These are phyloP conservation scores for Porites lutea DNA, from an alignment of 64 coral and sea anemone species.

Conservation along the genomic window DNA sequence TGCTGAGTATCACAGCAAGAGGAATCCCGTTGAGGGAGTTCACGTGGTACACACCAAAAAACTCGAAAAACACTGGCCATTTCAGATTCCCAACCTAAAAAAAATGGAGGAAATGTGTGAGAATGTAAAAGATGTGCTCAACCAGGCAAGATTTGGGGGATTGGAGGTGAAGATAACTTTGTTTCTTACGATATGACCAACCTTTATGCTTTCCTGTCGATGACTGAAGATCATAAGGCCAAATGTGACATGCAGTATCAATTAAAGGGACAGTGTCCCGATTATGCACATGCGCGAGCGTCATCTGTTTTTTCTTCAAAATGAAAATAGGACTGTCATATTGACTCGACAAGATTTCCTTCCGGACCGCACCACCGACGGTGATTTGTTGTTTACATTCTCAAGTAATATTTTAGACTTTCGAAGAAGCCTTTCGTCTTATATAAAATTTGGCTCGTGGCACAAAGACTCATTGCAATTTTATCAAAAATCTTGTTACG, in stretches of 20 bases:
- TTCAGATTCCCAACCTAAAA: background rate
- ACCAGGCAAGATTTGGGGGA: slow-evolving; percentile 3
- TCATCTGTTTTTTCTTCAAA: too few relatives aligned
- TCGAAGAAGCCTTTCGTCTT: too few relatives aligned
- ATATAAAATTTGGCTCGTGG: too few relatives aligned
- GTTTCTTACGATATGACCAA: background rate
- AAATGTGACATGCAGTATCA: slow-evolving; percentile 30
- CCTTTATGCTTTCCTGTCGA: slow-evolving; percentile 17
- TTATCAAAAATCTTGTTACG: too few relatives aligned
- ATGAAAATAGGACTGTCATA: too few relatives aligned
- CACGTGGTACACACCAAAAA: slow-evolving; percentile 47
- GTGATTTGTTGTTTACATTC: too few relatives aligned
- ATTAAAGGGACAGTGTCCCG: too few relatives aligned
- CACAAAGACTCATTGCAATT: too few relatives aligned
- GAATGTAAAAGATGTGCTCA: slow-evolving; percentile 21
- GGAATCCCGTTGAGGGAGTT: slow-evolving; percentile 57
- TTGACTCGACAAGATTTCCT: too few relatives aligned
- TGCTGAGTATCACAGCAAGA: slow-evolving; percentile 65
- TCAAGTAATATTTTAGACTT: too few relatives aligned
- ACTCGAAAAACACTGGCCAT: background rate
- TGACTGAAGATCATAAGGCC: slow-evolving; percentile 41
- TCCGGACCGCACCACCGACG: too few relatives aligned
- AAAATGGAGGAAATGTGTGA: slow-evolving; percentile 64
- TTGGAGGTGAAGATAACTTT: slow-evolving; percentile 15
- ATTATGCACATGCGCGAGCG: too few relatives aligned